These are phyloP conservation scores for Lithophane leautieri DNA, from an alignment of 2,888 invertebrate genomes.

Conservation along the genomic window DNA sequence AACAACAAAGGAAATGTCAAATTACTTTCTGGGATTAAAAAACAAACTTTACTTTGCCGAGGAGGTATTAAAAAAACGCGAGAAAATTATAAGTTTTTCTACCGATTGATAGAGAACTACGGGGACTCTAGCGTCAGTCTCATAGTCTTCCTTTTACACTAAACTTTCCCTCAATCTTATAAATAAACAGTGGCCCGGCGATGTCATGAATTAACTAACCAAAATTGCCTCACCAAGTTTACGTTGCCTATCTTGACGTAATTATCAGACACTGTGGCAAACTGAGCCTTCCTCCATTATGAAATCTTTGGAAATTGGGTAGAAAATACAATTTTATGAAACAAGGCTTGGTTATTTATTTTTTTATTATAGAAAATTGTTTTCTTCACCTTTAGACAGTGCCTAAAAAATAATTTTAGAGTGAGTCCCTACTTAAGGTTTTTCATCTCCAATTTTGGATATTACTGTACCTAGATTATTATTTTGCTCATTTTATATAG, in stretches of 20 bases:
- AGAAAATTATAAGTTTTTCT: background rate
- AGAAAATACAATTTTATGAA: constrained; percentile 20
- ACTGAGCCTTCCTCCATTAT: constrained; percentile 24
- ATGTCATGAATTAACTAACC: constrained; percentile 56
- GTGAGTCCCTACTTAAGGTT: too few relatives aligned
- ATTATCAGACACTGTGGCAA: constrained; percentile 42
- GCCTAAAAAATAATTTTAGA: too few relatives aligned
- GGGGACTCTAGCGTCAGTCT: background rate
- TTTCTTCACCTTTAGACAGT: too few relatives aligned
- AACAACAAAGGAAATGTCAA: too few relatives aligned
- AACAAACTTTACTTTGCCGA: background rate
- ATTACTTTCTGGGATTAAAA: too few relatives aligned
- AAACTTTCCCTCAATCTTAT: constrained; percentile 55
- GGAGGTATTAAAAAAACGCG: background rate
- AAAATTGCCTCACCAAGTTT: constrained; percentile 51
- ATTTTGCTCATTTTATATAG: background rate
- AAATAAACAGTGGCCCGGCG: constrained; percentile 49
- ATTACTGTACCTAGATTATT: background rate
- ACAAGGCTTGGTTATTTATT: background rate
- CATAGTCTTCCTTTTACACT: background rate
- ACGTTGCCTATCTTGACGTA: constrained; percentile 52
- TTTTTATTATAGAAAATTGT: too few relatives aligned
- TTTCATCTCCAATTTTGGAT: background rate
- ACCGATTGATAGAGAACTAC: background rate
- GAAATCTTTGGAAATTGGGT: constrained; percentile 27